Conservation (phyloP, 2,113 vertebrate species). For the Prionailurus viverrinus region DNA sequence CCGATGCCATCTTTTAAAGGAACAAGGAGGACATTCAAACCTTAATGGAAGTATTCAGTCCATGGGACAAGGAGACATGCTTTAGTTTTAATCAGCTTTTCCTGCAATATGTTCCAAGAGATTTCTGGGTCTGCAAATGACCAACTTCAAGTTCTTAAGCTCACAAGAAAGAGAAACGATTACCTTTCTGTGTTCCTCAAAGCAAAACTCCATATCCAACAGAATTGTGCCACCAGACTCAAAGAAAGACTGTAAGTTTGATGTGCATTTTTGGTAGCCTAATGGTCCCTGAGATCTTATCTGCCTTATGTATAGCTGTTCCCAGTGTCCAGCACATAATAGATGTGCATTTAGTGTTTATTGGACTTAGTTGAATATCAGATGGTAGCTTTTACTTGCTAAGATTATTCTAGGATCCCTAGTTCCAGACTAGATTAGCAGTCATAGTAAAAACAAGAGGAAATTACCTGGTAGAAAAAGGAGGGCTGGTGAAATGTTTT, state of each 20-base stretch:
- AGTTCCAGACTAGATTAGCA: background rate
- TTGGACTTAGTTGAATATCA: background rate
- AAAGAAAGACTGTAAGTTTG: background rate
- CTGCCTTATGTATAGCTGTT: background rate
- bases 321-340: background rate
- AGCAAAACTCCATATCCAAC: background rate
- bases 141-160: constrained; percentile 21
- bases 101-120: constrained; percentile 32
- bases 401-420: background rate
- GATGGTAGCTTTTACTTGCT: background rate
- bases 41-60: constrained; percentile 74
- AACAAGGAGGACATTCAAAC: constrained; percentile 80
- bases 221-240: background rate
- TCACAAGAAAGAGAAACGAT: background rate
- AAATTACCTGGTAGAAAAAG: background rate
- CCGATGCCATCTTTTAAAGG: constrained; percentile 51
- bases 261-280: background rate
- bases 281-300: background rate
- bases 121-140: constrained; percentile 56
- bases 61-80: constrained; percentile 51
- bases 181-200: background rate
- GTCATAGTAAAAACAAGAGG: background rate
- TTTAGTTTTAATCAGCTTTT: constrained; percentile 77
- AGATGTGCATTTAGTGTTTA: background rate
- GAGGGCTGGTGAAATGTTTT: background rate